Base-by-base conservation (phyloP, 2,797 vertebrate genomes). In the Rhynchonycteris naso region DNA sequence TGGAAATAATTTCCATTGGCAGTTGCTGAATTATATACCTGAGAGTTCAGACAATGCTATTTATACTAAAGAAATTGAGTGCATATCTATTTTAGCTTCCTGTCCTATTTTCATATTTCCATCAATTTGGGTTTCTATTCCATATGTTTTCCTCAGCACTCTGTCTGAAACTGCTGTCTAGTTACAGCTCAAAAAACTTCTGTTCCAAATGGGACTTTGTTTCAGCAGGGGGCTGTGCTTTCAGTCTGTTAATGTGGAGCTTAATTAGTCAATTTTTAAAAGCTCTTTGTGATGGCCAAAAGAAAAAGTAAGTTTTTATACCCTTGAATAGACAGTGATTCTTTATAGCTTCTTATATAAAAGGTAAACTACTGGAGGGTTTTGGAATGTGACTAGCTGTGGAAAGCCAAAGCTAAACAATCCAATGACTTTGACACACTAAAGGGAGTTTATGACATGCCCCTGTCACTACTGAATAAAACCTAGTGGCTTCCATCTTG, bases 101-200 rank as follows among this genome's bases (percentile, higher is more conserved):
- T 97, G 97, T 93, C 97, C 97, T 96, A 97, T 97, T 97, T 97
- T 97, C 96, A 96, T 95, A 86, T 92, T 96, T 96, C 87, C 88
- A 96, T 93, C 90, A 92, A 80, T 93, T 97, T 97, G 90, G 91
- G 91, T 93, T 94, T 96, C 83, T 95, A 90, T 96, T 80, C 97
- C 97, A 97, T 97, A 97, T 97, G 97, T 97, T 97, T 96, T 96
- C 97, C 96, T 97, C 94, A 85, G 72, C 96, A 94, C 89, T 95
- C 92, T 94, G 83, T 95, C 93, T 97, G 94, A 95, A 96, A 87
- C 76, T 96, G 47, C 94, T 96, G 72, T 96, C 93, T 92, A 93
- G 94, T 89, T 97, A 93, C 75, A 97, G 86, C 92, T 95, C 71
- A 93, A 79, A 96, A 96, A 97, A 85, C 82, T 91, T 91, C 95